phyloP scores from a whole-genome alignment of 2,888 invertebrate species.

The Epinotia ramella region DNA sequence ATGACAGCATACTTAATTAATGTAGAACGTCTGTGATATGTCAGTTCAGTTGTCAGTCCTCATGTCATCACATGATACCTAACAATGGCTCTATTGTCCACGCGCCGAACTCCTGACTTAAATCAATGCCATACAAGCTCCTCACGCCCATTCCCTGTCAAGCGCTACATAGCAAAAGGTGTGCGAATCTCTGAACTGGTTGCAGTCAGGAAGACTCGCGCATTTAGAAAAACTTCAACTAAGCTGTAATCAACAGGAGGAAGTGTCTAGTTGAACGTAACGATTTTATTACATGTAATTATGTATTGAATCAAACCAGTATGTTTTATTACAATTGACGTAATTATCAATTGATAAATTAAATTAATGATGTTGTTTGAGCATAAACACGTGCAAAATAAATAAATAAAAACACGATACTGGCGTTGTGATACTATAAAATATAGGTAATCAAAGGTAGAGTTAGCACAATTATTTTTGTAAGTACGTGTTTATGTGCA shows the following conservation, averaged over 20 bases:
- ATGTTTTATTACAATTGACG: conserved; percentile 27
- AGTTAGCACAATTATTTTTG: background rate
- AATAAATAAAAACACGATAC: background rate
- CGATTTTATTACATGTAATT: conserved; percentile 31
- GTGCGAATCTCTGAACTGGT: conserved; percentile 49
- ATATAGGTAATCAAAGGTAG: background rate
- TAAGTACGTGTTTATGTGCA: background rate
- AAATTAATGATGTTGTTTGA: background rate
- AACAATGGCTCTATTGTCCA: conserved; percentile 27
- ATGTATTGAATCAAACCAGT: conserved; percentile 21
- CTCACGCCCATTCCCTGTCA: conserved; percentile 75
- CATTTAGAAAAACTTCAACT: conserved; percentile 31
- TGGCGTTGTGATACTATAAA: background rate
- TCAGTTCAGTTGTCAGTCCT: conserved; percentile 21
- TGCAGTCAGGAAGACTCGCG: conserved; percentile 40
- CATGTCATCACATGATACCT: conserved; percentile 13
- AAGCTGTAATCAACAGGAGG: conserved; percentile 35
- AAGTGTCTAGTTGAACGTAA: conserved; percentile 34
- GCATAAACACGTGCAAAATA: background rate
- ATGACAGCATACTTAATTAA: background rate
- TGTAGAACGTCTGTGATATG: conserved; percentile 7
- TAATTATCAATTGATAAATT: conserved; percentile 21
- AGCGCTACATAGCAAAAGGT: conserved; percentile 65
- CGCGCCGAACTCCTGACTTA: conserved; percentile 46
- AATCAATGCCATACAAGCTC: conserved; percentile 52